Conservation (phyloP, 2,888 invertebrate species). For the Nemotelus pantherinus region DNA sequence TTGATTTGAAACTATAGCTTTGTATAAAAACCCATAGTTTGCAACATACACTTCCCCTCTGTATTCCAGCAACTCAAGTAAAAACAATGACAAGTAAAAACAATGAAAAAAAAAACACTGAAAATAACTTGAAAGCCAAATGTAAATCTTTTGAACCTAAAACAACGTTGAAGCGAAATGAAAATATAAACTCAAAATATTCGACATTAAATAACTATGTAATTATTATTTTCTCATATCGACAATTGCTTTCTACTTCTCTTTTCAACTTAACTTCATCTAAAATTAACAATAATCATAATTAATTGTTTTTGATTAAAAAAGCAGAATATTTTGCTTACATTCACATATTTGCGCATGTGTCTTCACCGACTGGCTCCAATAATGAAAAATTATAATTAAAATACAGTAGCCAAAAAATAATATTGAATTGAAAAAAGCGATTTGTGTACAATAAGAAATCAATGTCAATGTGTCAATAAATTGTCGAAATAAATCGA, state of each 20-base stretch:
- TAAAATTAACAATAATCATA: constrained; percentile 37
- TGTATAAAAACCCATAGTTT: too few relatives aligned
- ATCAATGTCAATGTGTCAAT: neutral
- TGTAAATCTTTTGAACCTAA: too few relatives aligned
- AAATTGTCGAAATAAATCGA: constrained; percentile 6
- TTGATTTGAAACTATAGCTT: too few relatives aligned
- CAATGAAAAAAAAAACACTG: too few relatives aligned
- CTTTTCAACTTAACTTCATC: constrained; percentile 33
- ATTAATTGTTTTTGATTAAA: constrained; percentile 9
- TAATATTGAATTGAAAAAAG: neutral
- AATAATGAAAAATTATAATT: too few relatives aligned
- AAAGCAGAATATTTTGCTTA: neutral
- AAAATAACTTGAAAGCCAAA: too few relatives aligned
- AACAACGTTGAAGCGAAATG: too few relatives aligned
- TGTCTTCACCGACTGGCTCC: neutral
- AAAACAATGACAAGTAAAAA: too few relatives aligned
- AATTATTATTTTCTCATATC: constrained; percentile 40
- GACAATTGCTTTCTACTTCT: constrained; percentile 36
- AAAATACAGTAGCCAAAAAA: neutral
- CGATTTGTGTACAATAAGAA: neutral
- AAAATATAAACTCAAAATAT: constrained; percentile 25
- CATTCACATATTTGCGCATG: neutral
- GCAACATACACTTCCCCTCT: too few relatives aligned
- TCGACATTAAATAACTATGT: constrained; percentile 38
- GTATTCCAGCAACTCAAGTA: too few relatives aligned